Evolutionary conservation across 2,797 vertebrate species (phyloP).

Genomic region (Oreochromis mossambicus): DNA sequence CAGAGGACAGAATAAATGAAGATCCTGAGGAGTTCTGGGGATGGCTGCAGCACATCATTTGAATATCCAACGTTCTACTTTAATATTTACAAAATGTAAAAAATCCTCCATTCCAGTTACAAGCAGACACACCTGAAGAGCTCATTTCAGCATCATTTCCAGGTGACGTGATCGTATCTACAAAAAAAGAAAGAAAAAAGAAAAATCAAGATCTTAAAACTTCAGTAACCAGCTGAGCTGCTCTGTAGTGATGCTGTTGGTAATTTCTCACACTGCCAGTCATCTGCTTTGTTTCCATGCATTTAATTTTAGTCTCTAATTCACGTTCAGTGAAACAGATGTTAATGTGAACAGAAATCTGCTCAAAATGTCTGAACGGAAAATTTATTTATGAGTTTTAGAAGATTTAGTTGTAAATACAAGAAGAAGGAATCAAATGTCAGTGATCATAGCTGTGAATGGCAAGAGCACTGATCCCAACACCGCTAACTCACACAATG

Average conservation of each 20-base stretch:
- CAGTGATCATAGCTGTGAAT: fast-evolving
- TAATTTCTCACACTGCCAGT: fast-evolving
- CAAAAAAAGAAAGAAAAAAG: not conserved
- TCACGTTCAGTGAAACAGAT: fast-evolving
- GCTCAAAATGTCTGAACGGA: not conserved
- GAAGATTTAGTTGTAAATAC: not conserved
- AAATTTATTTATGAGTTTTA: not conserved
- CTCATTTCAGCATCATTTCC: not conserved
- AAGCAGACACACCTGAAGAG: fast-evolving
- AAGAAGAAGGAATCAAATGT: fast-evolving
- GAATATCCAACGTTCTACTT: not conserved
- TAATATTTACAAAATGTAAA: not conserved
- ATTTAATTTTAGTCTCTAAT: not conserved
- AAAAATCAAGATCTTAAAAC: not conserved
- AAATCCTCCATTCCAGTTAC: not conserved
- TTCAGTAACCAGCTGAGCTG: fast-evolving
- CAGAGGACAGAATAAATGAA: too few relatives aligned
- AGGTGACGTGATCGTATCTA: fast-evolving
- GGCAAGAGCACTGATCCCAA: not conserved
- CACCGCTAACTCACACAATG: not conserved
- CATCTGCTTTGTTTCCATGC: fast-evolving
- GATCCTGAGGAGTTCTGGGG: too few relatives aligned
- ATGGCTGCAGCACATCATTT: too few relatives aligned
- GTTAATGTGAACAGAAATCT: fast-evolving
- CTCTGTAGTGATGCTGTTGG: fast-evolving